Conservation (phyloP, 1,140 invertebrate genomes). For the Penaeus indicus region DNA sequence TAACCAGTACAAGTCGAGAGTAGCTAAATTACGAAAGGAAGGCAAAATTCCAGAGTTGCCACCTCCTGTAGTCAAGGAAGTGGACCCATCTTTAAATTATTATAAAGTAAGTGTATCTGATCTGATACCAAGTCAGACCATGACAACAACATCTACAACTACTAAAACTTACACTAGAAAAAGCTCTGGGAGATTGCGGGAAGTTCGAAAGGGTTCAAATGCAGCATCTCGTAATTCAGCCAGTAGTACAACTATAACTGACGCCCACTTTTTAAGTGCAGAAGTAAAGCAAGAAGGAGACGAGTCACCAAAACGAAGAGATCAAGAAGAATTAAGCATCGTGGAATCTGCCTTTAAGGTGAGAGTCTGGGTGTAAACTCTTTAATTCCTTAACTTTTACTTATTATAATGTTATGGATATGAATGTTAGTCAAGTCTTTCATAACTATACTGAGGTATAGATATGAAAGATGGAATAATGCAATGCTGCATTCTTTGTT, state of each 20-base stretch:
- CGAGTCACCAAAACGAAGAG: constrained; percentile 54
- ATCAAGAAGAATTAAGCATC: constrained; percentile 65
- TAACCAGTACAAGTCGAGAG: constrained; percentile 63
- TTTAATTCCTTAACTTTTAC: background rate
- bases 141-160: background rate
- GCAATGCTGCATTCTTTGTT: no score
- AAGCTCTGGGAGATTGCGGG: background rate
- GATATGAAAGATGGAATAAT: no score
- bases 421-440: no score
- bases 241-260: constrained; percentile 24
- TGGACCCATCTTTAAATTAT: constrained; percentile 64
- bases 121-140: constrained; percentile 8
- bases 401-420: background rate
- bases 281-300: constrained; percentile 56
- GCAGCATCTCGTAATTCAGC: constrained; percentile 16
- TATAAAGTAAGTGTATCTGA: constrained; percentile 63
- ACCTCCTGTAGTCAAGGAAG: constrained; percentile 64
- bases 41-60: constrained; percentile 65
- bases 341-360: constrained; percentile 66
- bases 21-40: constrained; percentile 64
- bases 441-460: no score
- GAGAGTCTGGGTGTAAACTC: background rate
- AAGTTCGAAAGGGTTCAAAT: constrained; percentile 31
- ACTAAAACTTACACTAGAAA: background rate
- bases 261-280: constrained; percentile 31